Evolutionary conservation across 2,888 invertebrate species (phyloP), one percentile per base, ranked within the genome.

Genomic region (Stenoptilia bipunctidactyla): DNA sequence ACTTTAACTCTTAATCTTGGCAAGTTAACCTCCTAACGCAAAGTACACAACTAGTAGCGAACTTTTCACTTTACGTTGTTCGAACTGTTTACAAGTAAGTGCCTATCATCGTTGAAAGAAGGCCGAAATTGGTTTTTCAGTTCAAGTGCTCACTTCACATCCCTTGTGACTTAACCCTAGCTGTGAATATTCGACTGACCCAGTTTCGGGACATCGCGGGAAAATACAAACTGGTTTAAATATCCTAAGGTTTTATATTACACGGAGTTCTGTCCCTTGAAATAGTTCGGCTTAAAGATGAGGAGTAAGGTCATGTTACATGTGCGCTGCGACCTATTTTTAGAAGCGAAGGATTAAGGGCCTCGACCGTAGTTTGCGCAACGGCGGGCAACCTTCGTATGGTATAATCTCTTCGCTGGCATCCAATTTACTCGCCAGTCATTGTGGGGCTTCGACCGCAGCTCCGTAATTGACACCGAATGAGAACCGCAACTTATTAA

Each of bases 371-470:
- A 46, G 45, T 50, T 74, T 70, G 61, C 61, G 63, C 67, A 74
- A 70, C 51, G 52, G 45, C 48, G 45, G n/a, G 44, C 58, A 73
- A 61, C 76, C 75, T 77, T 77, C 69, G 55, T 61, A 69, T 66
- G 55, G 55, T 56, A 57, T 82, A 70, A 79, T 75, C 79, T 20
- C 67, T 67, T 66, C 61, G 64, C 63, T 65, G 59, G 52, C 61
- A 80, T 83, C 82, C 82, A 82, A 82, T 83, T 82, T 80, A 61
- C 69, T 50, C 56, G 56, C 52, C 57, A 51, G 61, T 52, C 49
- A 51, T 67, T 68, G 73, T 68, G 60, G 50, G 82, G 79, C 70
- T 82, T 82, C 79, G 46, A 71, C 75, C 76, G 61, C 79, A 73
- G 59, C 59, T 55, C 58, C 56, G 71, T 76, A 82, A 79, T 72